These are phyloP conservation scores for Panurus biarmicus DNA, from an alignment of 2,113 vertebrate genomes.

Conservation along the genomic window DNA sequence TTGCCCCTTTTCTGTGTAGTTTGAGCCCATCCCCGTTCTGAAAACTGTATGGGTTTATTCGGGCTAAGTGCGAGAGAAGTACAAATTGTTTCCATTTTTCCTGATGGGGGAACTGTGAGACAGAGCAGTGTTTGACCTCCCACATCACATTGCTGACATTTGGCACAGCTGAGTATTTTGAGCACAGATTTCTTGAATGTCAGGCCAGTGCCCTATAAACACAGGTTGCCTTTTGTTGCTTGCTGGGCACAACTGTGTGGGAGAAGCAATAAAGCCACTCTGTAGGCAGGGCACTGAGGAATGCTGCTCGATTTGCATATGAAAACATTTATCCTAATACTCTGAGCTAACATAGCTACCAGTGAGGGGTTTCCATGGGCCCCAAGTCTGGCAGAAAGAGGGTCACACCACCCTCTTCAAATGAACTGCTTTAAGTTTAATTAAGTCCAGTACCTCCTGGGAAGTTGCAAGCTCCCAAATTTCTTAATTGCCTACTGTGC, in stretches of 20 bases:
- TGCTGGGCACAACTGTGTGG: background rate
- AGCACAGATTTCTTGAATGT: conserved; percentile 33
- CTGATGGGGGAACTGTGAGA: background rate
- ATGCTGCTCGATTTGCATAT: conserved; percentile 28
- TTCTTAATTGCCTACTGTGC: conserved; percentile 44
- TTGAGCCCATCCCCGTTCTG: background rate
- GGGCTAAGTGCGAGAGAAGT: background rate
- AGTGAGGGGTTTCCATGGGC: conserved; percentile 15
- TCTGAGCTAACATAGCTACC: background rate
- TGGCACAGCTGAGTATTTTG: conserved; percentile 14
- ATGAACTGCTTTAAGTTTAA: conserved; percentile 54
- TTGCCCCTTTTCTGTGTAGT: background rate
- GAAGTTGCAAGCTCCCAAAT: conserved; percentile 45
- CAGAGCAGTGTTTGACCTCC: conserved; percentile 35
- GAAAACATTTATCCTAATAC: conserved; percentile 49
- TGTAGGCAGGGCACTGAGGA: conserved; percentile 9
- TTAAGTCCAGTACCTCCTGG: conserved; percentile 54
- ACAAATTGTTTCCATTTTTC: conserved; percentile 36
- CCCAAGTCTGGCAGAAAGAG: conserved; percentile 5
- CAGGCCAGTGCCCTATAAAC: conserved; percentile 44
- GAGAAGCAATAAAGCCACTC: conserved; percentile 14
- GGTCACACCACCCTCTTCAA: conserved; percentile 8
- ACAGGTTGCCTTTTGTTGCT: conserved; percentile 53
- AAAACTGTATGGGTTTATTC: background rate
- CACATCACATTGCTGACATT: conserved; percentile 39